Conservation (phyloP, 2,888 invertebrate species). For the Dolichomitus sp. region DNA sequence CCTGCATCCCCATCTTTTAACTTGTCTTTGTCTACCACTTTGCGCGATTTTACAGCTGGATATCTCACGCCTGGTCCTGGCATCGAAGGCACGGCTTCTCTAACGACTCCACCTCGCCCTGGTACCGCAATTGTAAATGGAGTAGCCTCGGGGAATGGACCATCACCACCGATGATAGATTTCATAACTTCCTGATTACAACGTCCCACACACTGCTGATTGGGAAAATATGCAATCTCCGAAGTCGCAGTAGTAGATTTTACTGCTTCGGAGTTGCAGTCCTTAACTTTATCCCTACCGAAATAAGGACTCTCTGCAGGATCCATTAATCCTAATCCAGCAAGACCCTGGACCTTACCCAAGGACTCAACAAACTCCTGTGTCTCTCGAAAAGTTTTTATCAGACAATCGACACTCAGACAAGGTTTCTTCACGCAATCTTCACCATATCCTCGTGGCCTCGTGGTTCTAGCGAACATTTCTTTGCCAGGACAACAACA, state of each 20-base stretch:
- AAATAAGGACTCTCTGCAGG: conserved; percentile 81
- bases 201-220: conserved; percentile 69
- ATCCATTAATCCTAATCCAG: conserved; percentile 79
- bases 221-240: conserved; percentile 38
- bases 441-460: conserved; percentile 19
- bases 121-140: conserved; percentile 63
- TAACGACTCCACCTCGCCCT: conserved; percentile 74
- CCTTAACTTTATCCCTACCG: conserved; percentile 67
- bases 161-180: conserved; percentile 24
- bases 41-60: conserved; percentile 53
- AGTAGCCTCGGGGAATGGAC: conserved; percentile 27
- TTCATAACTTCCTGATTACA: conserved; percentile 66
- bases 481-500: conserved; percentile 70
- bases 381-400: conserved; percentile 78
- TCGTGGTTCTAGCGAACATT: conserved; percentile 27
- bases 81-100: conserved; percentile 73
- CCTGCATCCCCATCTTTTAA: conserved; percentile 55
- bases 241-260: background rate
- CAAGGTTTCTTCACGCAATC: conserved; percentile 74
- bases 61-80: conserved; percentile 65
- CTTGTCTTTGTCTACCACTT: conserved; percentile 69
- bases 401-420: conserved; percentile 76
- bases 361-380: conserved; percentile 81
- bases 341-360: conserved; percentile 79
- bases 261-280: conserved; percentile 15